Percentiles rank a stretch among this genome's conserved stretches.
These are phyloP conservation scores for Acrocephalus arundinaceus DNA, from an alignment of 2,113 vertebrate genomes.

Conservation along the genomic window DNA sequence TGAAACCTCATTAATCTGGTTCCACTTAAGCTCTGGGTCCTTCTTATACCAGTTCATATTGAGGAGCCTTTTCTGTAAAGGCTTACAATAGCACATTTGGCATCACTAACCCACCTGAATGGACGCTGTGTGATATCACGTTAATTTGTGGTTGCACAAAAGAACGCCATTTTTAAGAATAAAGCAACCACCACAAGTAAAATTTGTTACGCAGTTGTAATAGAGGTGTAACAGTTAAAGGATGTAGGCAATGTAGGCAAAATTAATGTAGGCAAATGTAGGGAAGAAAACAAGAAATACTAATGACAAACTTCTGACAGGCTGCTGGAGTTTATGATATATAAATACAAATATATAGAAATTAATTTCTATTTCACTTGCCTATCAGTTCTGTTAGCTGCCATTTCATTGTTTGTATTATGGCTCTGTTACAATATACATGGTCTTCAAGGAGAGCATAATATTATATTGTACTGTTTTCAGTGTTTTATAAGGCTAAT, in stretches of 20 bases:
- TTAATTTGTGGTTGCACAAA: neutral
- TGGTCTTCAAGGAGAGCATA: neutral
- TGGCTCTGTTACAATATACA: neutral
- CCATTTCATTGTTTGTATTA: neutral
- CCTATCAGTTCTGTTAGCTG: neutral
- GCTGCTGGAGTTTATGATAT: neutral
- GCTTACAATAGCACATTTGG: neutral
- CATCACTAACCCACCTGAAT: neutral
- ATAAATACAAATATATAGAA: neutral
- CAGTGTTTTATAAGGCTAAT: neutral
- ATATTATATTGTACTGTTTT: neutral
- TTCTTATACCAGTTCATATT: neutral
- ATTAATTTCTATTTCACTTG: neutral
- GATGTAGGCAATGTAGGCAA: neutral
- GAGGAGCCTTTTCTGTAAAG: neutral
- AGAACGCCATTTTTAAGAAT: neutral
- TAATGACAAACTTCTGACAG: neutral
- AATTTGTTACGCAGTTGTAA: neutral
- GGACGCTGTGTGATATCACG: neutral
- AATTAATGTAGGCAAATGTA: neutral
- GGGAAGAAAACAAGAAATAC: neutral
- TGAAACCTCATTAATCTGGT: neutral
- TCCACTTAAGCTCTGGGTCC: neutral
- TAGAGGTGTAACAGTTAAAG: neutral
- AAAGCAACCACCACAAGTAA: neutral